phyloP scores from a whole-genome alignment of 2,113 vertebrate genomes.

The Lophius piscatorius region DNA sequence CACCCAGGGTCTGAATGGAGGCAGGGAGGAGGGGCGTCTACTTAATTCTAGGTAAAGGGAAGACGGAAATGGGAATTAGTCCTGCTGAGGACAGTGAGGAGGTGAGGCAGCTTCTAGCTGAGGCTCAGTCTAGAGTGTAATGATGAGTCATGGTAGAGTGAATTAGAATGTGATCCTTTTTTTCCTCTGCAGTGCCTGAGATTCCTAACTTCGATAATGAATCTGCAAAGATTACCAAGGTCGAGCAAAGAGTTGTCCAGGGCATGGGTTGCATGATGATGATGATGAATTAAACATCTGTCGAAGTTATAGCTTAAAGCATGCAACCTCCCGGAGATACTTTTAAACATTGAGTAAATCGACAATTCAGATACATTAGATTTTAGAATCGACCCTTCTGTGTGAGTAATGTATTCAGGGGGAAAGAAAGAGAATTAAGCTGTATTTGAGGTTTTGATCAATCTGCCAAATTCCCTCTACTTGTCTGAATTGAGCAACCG shows the following conservation, averaged over 20 bases:
- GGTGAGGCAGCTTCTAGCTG: constrained; percentile 62
- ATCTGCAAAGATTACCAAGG: constrained; percentile 67
- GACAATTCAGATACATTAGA: constrained; percentile 54
- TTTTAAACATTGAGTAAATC: constrained; percentile 49
- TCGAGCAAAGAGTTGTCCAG: constrained; percentile 59
- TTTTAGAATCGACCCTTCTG: constrained; percentile 37
- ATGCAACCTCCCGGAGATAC: constrained; percentile 40
- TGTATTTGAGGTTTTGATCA: constrained; percentile 73
- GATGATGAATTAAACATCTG: constrained; percentile 74
- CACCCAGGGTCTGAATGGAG: constrained; percentile 66
- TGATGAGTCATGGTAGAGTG: constrained; percentile 76
- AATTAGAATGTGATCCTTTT: constrained; percentile 58
- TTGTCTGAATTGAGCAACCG: constrained; percentile 69
- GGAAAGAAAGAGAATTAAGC: constrained; percentile 59
- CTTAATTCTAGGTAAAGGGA: constrained; percentile 72
- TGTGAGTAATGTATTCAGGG: background rate
- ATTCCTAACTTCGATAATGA: constrained; percentile 68
- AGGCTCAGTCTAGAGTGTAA: constrained; percentile 65
- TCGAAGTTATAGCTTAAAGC: constrained; percentile 43
- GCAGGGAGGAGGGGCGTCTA: constrained; percentile 51
- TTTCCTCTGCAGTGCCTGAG: constrained; percentile 50
- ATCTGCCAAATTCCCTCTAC: constrained; percentile 69
- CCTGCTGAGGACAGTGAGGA: constrained; percentile 61
- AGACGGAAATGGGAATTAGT: constrained; percentile 75
- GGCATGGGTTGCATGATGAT: constrained; percentile 65